phyloP scores from a whole-genome alignment of 1,140 invertebrate genomes.

The Nephotettix cincticeps region DNA sequence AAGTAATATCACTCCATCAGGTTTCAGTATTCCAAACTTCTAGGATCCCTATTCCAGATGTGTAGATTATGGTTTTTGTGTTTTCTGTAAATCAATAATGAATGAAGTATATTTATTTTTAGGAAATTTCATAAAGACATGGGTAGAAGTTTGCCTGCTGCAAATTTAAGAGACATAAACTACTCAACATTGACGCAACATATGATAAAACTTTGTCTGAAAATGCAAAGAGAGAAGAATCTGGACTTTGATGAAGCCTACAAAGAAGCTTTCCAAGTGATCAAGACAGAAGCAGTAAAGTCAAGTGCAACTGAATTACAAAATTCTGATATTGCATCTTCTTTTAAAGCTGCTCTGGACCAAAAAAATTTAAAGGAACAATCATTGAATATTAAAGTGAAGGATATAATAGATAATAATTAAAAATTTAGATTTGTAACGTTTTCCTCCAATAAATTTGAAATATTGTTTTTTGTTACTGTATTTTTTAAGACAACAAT shows the following conservation, averaged over 20 bases:
- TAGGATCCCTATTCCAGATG: too few species aligned
- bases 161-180: slow-evolving; percentile 12
- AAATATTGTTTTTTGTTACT: too few species aligned
- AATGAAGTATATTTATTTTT: slow-evolving; percentile 3
- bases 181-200: neutral
- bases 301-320: neutral
- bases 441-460: too few species aligned
- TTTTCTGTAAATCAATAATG: too few species aligned
- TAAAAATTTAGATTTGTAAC: too few species aligned
- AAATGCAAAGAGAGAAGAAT: slow-evolving; percentile 3
- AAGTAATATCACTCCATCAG: too few species aligned
- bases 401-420: too few species aligned
- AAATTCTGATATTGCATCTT: neutral
- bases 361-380: neutral
- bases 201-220: neutral
- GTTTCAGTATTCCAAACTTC: too few species aligned
- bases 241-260: slow-evolving; percentile 14
- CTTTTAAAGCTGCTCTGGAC: neutral
- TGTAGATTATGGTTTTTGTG: too few species aligned
- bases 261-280: slow-evolving; percentile 12
- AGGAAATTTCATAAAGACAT: slow-evolving; percentile 28
- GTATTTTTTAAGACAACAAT: too few species aligned
- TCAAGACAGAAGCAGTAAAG: neutral
- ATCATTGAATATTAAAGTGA: slow-evolving; percentile 9
- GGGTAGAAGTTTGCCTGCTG: slow-evolving; percentile 5